phyloP scores from a whole-genome alignment of 2,888 invertebrate genomes.

The Mythimna impura region DNA sequence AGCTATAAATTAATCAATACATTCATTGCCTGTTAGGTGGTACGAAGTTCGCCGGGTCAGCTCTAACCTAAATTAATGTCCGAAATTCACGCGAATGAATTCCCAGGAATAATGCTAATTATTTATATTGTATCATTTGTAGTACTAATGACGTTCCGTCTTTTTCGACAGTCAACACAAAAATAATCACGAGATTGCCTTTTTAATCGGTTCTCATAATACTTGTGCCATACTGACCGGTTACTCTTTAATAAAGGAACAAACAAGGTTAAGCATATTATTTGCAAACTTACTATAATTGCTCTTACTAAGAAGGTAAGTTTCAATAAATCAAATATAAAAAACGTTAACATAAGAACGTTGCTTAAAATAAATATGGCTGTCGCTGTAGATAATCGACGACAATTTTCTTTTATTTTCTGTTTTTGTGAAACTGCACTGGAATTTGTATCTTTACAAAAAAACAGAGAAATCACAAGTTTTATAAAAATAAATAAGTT shows the following conservation, averaged over 20 bases:
- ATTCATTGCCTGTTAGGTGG: too few relatives aligned
- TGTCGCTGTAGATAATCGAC: slow-evolving; percentile 17
- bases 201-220: slow-evolving; percentile 14
- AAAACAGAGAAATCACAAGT: slow-evolving; percentile 15
- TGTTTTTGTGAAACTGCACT: neutral
- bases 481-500: slow-evolving; percentile 15
- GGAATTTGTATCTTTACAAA: neutral
- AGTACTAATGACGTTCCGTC: neutral
- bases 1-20: too few relatives aligned
- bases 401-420: neutral
- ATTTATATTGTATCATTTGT: too few relatives aligned
- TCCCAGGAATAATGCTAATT: too few relatives aligned
- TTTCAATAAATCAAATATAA: slow-evolving; percentile 28
- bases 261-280: slow-evolving; percentile 11
- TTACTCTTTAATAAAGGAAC: slow-evolving; percentile 29
- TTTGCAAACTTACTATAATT: slow-evolving; percentile 20
- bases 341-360: slow-evolving; percentile 13
- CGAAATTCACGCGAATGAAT: too few relatives aligned
- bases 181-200: neutral
- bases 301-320: slow-evolving; percentile 9
- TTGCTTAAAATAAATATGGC: slow-evolving; percentile 33
- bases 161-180: neutral
- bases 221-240: slow-evolving; percentile 15
- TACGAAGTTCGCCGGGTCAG: too few relatives aligned
- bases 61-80: too few relatives aligned